phyloP scores from a whole-genome alignment of 23 tunicate species.

The Aplidium turbinatum region DNA sequence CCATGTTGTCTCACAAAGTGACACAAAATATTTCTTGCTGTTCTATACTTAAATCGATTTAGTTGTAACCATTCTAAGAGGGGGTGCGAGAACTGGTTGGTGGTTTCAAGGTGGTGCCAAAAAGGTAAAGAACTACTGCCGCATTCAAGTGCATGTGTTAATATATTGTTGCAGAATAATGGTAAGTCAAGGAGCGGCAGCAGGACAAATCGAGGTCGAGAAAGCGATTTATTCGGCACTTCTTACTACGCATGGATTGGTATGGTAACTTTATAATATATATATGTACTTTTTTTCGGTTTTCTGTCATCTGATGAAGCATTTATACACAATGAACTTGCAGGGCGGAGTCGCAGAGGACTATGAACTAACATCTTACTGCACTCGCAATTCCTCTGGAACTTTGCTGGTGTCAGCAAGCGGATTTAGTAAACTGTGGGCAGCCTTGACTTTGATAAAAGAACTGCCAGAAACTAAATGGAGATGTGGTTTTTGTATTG shows the following conservation, averaged over 20 bases:
- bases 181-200: background rate
- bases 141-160: no score
- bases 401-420: background rate
- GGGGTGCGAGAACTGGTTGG: no score
- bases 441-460: background rate
- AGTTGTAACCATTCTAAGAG: no score
- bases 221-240: conserved; percentile 13
- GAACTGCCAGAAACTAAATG: background rate
- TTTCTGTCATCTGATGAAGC: background rate
- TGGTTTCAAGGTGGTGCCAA: no score
- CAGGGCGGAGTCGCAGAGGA: conserved; percentile 3
- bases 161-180: conserved; percentile 12
- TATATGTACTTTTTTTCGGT: background rate
- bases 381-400: background rate
- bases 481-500: no score
- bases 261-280: background rate
- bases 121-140: no score
- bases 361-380: conserved; percentile 1
- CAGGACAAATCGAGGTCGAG: background rate
- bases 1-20: no score
- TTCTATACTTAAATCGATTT: no score
- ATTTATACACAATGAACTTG: background rate
- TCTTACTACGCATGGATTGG: conserved; percentile 14
- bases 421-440: conserved; percentile 9
- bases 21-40: no score